Evolutionary conservation across 2,113 vertebrate species (phyloP).

Genomic region (Pterocles orientalis): DNA sequence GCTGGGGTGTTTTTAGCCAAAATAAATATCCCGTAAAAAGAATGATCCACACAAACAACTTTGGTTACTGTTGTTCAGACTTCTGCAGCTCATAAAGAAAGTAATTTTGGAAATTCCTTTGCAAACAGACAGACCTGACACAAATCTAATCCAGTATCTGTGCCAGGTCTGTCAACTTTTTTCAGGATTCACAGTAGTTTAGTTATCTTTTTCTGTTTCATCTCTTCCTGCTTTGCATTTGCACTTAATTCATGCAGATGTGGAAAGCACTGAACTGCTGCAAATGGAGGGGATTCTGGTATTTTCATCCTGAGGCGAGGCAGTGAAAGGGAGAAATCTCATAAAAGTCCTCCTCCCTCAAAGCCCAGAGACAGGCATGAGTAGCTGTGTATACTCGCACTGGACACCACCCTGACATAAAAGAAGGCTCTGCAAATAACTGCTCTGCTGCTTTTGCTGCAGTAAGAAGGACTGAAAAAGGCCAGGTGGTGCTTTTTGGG

Average conservation of each 20-base stretch:
- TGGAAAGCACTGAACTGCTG: not conserved
- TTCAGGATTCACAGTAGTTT: not conserved
- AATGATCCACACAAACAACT: not conserved
- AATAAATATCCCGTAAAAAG: not conserved
- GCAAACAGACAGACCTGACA: not conserved
- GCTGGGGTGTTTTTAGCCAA: not conserved
- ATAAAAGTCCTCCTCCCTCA: not conserved
- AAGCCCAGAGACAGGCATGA: not conserved
- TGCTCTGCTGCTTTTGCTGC: not conserved
- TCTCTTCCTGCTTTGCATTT: not conserved
- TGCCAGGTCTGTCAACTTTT: not conserved
- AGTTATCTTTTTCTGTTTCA: not conserved
- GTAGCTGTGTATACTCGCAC: rapidly evolving
- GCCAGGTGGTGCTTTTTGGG: not conserved
- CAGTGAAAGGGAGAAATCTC: not conserved
- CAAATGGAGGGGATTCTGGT: not conserved
- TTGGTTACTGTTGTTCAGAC: not conserved
- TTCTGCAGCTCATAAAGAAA: not conserved
- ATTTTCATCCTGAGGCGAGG: not conserved
- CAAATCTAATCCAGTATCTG: not conserved
- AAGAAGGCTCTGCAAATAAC: not conserved
- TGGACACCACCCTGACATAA: not conserved
- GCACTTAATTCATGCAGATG: not conserved
- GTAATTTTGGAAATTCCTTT: not conserved
- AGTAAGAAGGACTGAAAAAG: not conserved